Evolutionary conservation across 2,797 vertebrate genomes (phyloP), one percentile per base, ranked within the genome.

Genomic region (Eulemur albifrons): DNA sequence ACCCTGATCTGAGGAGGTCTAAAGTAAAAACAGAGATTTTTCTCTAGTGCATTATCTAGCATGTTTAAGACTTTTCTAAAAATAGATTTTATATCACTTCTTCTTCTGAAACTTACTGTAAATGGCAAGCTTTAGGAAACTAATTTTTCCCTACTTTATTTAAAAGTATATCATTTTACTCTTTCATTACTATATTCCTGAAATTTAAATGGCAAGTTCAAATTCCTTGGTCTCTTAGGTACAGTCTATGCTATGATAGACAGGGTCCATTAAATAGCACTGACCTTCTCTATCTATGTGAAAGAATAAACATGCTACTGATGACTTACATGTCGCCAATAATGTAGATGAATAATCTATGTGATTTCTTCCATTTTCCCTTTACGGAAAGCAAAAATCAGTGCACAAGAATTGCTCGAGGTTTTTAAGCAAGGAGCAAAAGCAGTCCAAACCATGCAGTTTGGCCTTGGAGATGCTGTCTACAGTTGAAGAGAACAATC

Each of bases 181-280:
- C 40, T 76, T 73, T 72, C 79, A 73, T 35, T 69, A 92, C 6
- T 13, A 54, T 32, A 81, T 50, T 90, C 45, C 45, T 65, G 38
- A 93, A 79, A 81, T 72, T 80, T 54, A 92, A 95, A 92, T 63
- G 27, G 6, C 23, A 79, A 81, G 25, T 90, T 83, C 45, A 93
- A 82, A 70, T 57, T 79, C 61, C 32, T 38, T 52, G 18, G 7
- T 83, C 79, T 61, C 91, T 79, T 76, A 69, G 2, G 32, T 93
- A 30, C 87, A 87, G 21, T 86, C 69, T 83, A 52, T 27, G 18
- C 54, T 35, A 1, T n/a, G 23, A 86, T 1, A 80, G 35, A 73
- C 7, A 79, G 82, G 27, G 38, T 20, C 59, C 27, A 50, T 54
- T 59, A 84, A 48, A 59, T 25, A 77, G 72, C 6, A 5, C 3